Conservation (phyloP, 1,140 invertebrate species). For the Drosophila navojoa region DNA sequence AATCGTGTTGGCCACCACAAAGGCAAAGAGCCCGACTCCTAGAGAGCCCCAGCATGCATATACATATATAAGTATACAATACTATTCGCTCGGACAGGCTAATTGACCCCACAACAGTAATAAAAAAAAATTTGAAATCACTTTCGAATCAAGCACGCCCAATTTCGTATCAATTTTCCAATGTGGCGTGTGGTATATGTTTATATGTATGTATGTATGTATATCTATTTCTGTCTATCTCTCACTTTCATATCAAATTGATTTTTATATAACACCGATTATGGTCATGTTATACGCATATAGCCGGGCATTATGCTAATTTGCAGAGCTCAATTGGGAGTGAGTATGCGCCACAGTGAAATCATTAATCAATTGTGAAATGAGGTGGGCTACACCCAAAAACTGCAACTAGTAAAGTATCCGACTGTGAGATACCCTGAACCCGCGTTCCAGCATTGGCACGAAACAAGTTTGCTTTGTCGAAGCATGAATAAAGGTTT, state of each 20-base stretch:
- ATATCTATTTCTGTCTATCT: constrained; percentile 18
- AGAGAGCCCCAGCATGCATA: background rate
- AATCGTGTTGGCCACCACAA: constrained; percentile 22
- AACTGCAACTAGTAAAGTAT: constrained; percentile 11
- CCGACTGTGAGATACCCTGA: too few relatives aligned
- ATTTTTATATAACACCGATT: constrained; percentile 70
- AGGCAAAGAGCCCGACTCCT: constrained; percentile 1
- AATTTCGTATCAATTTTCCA: constrained; percentile 42
- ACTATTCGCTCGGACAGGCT: constrained; percentile 15
- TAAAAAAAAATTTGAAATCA: constrained; percentile 58
- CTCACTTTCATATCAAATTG: constrained; percentile 68
- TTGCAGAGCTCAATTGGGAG: constrained; percentile 40
- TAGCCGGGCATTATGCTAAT: constrained; percentile 73
- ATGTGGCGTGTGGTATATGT: background rate
- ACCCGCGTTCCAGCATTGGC: too few relatives aligned
- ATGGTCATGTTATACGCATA: constrained; percentile 73
- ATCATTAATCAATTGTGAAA: constrained; percentile 79
- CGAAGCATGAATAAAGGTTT: too few relatives aligned
- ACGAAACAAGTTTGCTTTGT: too few relatives aligned
- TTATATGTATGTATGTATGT: background rate
- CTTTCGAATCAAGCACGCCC: constrained; percentile 74
- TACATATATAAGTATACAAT: background rate
- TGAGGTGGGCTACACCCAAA: constrained; percentile 55
- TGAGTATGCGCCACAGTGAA: constrained; percentile 48
- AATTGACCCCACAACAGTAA: constrained; percentile 40